These are phyloP conservation scores for Psittacula echo DNA, from an alignment of 2,797 vertebrate genomes.

Conservation along the genomic window DNA sequence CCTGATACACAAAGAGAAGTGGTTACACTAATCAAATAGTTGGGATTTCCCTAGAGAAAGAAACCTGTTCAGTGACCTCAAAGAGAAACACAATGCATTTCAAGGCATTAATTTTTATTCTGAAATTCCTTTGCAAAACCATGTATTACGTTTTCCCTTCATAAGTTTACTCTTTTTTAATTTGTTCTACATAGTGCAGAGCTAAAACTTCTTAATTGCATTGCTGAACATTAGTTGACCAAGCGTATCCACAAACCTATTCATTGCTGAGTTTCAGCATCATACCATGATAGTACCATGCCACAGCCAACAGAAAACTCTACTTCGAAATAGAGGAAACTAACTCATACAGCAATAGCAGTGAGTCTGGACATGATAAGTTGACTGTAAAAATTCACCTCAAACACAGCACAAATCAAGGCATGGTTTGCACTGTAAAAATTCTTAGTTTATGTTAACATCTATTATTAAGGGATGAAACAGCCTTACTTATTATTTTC, in stretches of 20 bases:
- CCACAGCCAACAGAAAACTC: neutral
- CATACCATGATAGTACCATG: fast-evolving
- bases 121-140: neutral
- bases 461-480: neutral
- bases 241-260: neutral
- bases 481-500: neutral
- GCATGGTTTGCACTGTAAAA: neutral
- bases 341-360: neutral
- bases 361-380: neutral
- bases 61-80: neutral
- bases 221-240: fast-evolving
- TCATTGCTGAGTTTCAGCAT: neutral
- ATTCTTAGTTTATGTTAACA: neutral
- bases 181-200: neutral
- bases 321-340: neutral
- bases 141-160: neutral
- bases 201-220: neutral
- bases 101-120: neutral
- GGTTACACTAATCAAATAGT: neutral
- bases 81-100: neutral
- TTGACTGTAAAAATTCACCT: neutral
- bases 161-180: neutral
- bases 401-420: neutral
- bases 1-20: neutral
- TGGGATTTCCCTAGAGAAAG: neutral